A percentile compares a stretch with the other conserved stretches of the same genome.
Evolutionary conservation across 2,797 vertebrate species (phyloP).

Genomic region (Mus minutoides): DNA sequence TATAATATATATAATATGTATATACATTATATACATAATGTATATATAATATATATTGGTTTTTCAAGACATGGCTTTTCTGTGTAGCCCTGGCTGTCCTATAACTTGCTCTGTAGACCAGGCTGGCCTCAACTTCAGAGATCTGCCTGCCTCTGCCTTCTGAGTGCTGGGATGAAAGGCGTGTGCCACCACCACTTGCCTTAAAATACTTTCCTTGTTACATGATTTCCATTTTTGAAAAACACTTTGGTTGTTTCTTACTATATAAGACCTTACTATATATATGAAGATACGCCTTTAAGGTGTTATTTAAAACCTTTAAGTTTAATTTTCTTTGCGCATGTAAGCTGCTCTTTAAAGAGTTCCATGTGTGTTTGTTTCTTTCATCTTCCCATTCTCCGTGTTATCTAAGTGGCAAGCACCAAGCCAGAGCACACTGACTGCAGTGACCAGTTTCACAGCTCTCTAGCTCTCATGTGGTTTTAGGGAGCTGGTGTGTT

Average conservation of each 20-base stretch:
- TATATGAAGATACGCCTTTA: not conserved
- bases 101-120: not conserved
- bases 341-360: not conserved
- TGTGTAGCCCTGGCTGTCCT: not conserved
- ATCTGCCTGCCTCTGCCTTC: not conserved
- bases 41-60: too few relatives aligned
- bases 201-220: not conserved
- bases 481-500: not conserved
- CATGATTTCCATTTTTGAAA: not conserved
- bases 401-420: not conserved
- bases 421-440: not conserved
- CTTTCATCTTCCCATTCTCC: not conserved
- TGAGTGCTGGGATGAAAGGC: not conserved
- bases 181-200: not conserved
- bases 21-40: too few relatives aligned
- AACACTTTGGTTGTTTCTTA: conserved; percentile 3
- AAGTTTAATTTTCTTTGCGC: conserved; percentile 9
- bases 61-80: not conserved
- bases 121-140: not conserved
- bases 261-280: not conserved
- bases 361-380: not conserved
- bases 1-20: too few relatives aligned
- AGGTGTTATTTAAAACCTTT: not conserved
- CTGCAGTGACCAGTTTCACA: not conserved
- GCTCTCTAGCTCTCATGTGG: not conserved